Evolutionary conservation across 1,140 invertebrate species (phyloP).

Genomic region (Drosophila grimshawi): DNA sequence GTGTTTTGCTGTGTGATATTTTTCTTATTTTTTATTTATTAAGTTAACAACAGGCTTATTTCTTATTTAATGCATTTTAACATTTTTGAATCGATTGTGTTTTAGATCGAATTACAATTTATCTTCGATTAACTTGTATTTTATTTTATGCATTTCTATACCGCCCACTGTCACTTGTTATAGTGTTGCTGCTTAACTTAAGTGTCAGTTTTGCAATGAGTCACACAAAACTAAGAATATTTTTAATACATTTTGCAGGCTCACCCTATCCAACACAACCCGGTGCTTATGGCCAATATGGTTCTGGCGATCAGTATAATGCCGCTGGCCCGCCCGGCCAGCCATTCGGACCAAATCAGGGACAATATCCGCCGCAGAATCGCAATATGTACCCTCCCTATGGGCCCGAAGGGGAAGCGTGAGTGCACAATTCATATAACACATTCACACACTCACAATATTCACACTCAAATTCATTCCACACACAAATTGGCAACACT

Average conservation of each 20-base stretch:
- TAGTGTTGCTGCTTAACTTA: background rate
- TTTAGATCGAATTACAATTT: too few relatives aligned
- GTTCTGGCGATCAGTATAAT: slow-evolving; percentile 85
- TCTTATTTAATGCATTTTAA: too few relatives aligned
- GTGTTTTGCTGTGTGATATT: too few relatives aligned
- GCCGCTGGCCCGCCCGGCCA: slow-evolving; percentile 85
- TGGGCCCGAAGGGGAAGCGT: slow-evolving; percentile 87
- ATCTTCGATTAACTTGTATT: background rate
- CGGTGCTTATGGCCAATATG: slow-evolving; percentile 84
- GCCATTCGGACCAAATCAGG: slow-evolving; percentile 86
- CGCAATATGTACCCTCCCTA: slow-evolving; percentile 91
- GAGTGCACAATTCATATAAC: slow-evolving; percentile 69
- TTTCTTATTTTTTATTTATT: too few relatives aligned
- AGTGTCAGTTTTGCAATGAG: background rate
- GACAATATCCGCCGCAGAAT: slow-evolving; percentile 89
- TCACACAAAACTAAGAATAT: slow-evolving; percentile 4
- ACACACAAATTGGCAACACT: slow-evolving; percentile 11
- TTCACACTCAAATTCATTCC: slow-evolving; percentile 25
- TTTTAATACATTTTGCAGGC: slow-evolving; percentile 57
- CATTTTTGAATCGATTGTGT: too few relatives aligned
- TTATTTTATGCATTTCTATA: slow-evolving; percentile 2
- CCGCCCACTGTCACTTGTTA: background rate
- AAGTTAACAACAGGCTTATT: too few relatives aligned
- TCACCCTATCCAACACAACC: slow-evolving; percentile 86
- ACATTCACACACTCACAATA: slow-evolving; percentile 17